phyloP scores from a whole-genome alignment of 1,140 invertebrate species.

The Wiebesia pumilae region DNA sequence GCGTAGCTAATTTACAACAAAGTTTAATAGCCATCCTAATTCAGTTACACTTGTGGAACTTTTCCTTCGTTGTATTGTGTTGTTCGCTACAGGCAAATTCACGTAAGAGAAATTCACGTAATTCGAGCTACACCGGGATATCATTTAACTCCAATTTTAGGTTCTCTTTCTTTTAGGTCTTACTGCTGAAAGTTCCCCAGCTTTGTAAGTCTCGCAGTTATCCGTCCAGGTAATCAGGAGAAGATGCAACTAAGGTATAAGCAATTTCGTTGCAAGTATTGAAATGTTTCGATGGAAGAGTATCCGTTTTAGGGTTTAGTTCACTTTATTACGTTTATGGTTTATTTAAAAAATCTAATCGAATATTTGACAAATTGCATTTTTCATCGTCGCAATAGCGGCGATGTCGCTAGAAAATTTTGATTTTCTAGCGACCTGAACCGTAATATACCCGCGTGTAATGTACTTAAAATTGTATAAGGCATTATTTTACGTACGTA shows the following conservation, averaged over 20 bases:
- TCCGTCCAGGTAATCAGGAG: neutral
- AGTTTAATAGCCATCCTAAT: conserved; percentile 48
- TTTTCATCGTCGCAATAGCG: too few relatives aligned
- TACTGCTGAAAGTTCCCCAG: neutral
- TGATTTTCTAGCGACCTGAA: too few relatives aligned
- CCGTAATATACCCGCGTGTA: too few relatives aligned
- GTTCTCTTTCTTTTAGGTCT: conserved; percentile 28
- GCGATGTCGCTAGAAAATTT: too few relatives aligned
- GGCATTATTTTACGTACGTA: too few relatives aligned
- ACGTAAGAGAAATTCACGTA: neutral
- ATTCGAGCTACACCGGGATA: conserved; percentile 13
- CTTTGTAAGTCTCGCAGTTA: neutral
- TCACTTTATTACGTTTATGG: too few relatives aligned
- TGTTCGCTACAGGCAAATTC: too few relatives aligned
- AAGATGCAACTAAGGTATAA: neutral
- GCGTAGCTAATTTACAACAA: conserved; percentile 47
- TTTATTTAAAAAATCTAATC: too few relatives aligned
- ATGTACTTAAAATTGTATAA: too few relatives aligned
- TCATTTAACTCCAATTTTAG: conserved; percentile 46
- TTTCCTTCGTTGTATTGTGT: neutral
- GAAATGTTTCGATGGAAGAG: too few relatives aligned
- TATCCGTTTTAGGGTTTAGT: too few relatives aligned
- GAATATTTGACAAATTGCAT: too few relatives aligned
- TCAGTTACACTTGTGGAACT: conserved; percentile 35
- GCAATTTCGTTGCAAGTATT: neutral